A percentile compares a stretch with the other conserved stretches of the same genome.
These are phyloP conservation scores for Brachionus calyciflorus DNA, from an alignment of 1,140 invertebrate species.

Conservation along the genomic window DNA sequence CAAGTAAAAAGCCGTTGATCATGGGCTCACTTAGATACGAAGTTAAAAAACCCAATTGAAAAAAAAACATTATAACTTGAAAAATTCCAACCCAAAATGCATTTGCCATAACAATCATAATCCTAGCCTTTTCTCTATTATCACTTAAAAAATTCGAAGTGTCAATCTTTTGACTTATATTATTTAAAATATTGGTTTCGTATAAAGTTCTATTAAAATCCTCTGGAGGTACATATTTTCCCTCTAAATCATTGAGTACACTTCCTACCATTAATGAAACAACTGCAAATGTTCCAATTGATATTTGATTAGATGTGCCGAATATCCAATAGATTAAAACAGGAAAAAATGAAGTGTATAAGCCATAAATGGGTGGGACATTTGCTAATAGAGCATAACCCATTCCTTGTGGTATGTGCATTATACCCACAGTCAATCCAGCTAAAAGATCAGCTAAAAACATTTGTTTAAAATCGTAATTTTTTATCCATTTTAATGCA, in stretches of 20 bases:
- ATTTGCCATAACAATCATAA: slow-evolving; percentile 9
- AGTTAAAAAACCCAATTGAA: slow-evolving; percentile 61
- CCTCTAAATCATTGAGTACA: neutral
- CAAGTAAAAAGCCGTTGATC: slow-evolving; percentile 62
- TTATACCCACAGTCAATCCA: slow-evolving; percentile 62
- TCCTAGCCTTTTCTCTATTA: slow-evolving; percentile 17
- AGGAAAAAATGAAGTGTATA: slow-evolving; percentile 92
- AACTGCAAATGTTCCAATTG: slow-evolving; percentile 86
- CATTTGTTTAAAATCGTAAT: slow-evolving; percentile 58
- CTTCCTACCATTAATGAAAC: slow-evolving; percentile 72
- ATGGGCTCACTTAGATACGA: slow-evolving; percentile 62
- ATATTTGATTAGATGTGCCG: slow-evolving; percentile 85
- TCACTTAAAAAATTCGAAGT: neutral
- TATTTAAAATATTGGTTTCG: neutral
- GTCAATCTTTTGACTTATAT: neutral
- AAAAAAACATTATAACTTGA: slow-evolving; percentile 60
- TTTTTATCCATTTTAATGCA: slow-evolving; percentile 54
- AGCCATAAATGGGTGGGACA: slow-evolving; percentile 79
- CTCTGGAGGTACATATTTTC: slow-evolving; percentile 5
- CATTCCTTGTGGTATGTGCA: slow-evolving; percentile 66
- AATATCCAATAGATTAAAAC: slow-evolving; percentile 82
- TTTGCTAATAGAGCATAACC: slow-evolving; percentile 83
- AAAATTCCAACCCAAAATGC: slow-evolving; percentile 33
- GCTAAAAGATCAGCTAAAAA: slow-evolving; percentile 58
- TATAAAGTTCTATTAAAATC: neutral